A percentile compares a stretch with the other conserved stretches of the same genome.
phyloP scores from a whole-genome alignment of 2,113 vertebrate genomes.

The Athene noctua region DNA sequence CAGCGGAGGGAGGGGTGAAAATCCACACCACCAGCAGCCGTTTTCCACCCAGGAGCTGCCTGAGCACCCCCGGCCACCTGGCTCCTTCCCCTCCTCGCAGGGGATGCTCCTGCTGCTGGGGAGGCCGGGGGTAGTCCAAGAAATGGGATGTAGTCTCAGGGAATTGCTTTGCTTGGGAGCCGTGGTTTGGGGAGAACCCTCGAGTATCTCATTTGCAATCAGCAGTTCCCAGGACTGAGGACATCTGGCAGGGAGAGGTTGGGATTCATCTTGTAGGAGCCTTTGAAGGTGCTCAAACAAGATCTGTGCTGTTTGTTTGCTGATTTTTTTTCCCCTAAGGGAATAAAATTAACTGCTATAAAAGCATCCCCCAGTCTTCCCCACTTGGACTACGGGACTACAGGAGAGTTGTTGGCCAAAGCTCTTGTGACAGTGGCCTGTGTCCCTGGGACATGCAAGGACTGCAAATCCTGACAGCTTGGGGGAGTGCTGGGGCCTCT shows the following conservation, averaged over 20 bases:
- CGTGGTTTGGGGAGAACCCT: not conserved
- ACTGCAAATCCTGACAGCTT: rapidly evolving
- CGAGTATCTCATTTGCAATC: not conserved
- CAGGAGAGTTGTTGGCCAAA: not conserved
- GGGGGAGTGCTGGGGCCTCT: not conserved
- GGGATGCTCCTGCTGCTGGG: not conserved
- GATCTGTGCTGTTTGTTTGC: not conserved
- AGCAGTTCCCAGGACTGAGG: not conserved
- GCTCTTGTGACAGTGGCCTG: not conserved
- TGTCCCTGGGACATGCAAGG: rapidly evolving
- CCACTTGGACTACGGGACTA: rapidly evolving
- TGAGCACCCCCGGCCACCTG: rapidly evolving
- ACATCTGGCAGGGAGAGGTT: not conserved
- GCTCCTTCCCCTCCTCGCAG: rapidly evolving
- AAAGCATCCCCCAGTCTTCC: not conserved
- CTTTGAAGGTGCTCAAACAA: not conserved
- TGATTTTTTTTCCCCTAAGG: not conserved
- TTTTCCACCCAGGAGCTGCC: not conserved
- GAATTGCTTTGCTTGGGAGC: not conserved
- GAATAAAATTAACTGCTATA: not conserved
- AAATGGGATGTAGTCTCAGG: not conserved
- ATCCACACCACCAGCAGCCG: not conserved
- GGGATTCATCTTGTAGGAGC: not conserved
- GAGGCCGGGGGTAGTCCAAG: not conserved
- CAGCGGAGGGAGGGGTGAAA: not conserved